Evolutionary conservation across 2,888 invertebrate genomes (phyloP).

Genomic region (Noctua janthina): DNA sequence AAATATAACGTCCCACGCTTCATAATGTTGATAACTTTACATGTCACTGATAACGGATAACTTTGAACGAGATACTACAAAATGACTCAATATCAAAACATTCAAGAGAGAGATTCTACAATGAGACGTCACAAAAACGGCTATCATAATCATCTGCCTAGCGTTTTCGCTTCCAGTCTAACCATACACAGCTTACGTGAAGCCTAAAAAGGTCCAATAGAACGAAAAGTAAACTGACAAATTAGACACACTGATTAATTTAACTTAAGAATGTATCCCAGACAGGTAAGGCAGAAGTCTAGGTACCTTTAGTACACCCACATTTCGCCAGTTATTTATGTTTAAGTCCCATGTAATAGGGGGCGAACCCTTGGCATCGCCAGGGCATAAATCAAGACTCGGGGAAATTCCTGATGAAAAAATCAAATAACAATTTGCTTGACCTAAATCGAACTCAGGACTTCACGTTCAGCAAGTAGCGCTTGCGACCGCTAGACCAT

Average conservation of each 20-base stretch:
- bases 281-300: neutral
- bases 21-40: constrained; percentile 31
- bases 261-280: neutral
- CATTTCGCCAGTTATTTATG: neutral
- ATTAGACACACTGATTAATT: constrained; percentile 47
- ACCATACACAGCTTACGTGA: neutral
- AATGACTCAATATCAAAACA: constrained; percentile 17
- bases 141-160: neutral
- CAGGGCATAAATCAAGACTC: neutral
- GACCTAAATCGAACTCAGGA: neutral
- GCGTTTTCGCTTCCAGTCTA: neutral
- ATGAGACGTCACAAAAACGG: constrained; percentile 28
- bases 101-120: constrained; percentile 9
- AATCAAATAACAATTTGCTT: neutral
- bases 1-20: neutral
- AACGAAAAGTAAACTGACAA: constrained; percentile 28
- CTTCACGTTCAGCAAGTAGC: neutral
- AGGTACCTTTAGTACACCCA: neutral
- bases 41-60: constrained; percentile 35
- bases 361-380: neutral
- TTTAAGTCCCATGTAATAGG: neutral
- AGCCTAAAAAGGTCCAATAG: constrained; percentile 26
- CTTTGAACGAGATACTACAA: constrained; percentile 4
- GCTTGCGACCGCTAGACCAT: neutral
- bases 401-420: neutral